A percentile compares a stretch with the other conserved stretches of the same genome.
These are phyloP conservation scores for Liparis tanakae DNA, from an alignment of 2,797 vertebrate species.

Conservation along the genomic window DNA sequence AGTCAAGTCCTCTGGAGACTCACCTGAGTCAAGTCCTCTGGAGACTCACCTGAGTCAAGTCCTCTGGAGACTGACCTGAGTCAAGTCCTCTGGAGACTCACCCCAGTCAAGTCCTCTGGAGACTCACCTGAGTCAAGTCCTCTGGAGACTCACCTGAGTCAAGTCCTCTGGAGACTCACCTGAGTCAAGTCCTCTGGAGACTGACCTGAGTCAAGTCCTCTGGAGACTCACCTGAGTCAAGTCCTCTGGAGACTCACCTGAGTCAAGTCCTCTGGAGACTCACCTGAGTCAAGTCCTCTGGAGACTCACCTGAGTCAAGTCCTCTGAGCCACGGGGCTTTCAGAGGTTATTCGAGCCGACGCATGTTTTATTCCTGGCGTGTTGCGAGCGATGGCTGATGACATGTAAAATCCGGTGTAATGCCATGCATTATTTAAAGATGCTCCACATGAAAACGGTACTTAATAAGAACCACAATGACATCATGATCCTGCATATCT, in stretches of 20 bases:
- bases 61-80: constrained; percentile 42
- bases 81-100: constrained; percentile 52
- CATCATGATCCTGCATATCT: constrained; percentile 7
- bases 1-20: constrained; percentile 55
- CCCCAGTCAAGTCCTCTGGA: constrained; percentile 52
- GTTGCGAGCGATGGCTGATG: neutral
- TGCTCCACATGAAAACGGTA: neutral
- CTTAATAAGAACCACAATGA: neutral
- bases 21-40: constrained; percentile 54
- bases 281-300: constrained; percentile 54
- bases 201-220: constrained; percentile 56
- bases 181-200: constrained; percentile 54
- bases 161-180: constrained; percentile 45
- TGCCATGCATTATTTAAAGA: constrained; percentile 1
- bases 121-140: constrained; percentile 56
- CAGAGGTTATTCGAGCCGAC: constrained; percentile 12
- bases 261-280: constrained; percentile 55
- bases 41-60: constrained; percentile 54
- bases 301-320: constrained; percentile 54
- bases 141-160: constrained; percentile 47
- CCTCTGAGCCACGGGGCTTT: constrained; percentile 42
- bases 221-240: constrained; percentile 52
- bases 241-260: constrained; percentile 37
- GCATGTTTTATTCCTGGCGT: constrained; percentile 12
- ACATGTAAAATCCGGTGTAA: neutral